Evolutionary conservation across 2,797 vertebrate species (phyloP).

Genomic region (Bryconaethiops microstoma): DNA sequence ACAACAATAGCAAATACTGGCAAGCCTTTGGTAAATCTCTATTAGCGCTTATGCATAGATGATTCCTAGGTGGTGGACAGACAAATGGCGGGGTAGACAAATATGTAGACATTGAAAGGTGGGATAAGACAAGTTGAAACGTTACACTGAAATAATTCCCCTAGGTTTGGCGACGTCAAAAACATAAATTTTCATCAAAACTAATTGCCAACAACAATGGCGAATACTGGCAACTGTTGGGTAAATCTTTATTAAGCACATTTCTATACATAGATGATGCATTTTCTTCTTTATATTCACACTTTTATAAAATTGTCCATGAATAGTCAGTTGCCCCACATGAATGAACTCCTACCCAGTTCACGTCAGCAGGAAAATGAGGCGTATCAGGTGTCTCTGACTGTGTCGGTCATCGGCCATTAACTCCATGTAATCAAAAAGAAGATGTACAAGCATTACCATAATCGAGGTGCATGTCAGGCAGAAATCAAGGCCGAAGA

Average conservation of each 20-base stretch:
- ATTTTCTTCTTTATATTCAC: background rate
- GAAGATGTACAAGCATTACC: conserved; percentile 43
- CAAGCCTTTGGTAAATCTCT: no score
- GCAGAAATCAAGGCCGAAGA: background rate
- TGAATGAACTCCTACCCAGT: background rate
- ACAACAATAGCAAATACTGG: no score
- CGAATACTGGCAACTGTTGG: background rate
- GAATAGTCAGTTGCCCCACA: background rate
- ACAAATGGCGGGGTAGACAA: no score
- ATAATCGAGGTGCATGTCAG: conserved; percentile 26
- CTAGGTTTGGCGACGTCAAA: no score
- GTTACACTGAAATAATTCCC: no score
- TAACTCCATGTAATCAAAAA: conserved; percentile 42
- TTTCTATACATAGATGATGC: background rate
- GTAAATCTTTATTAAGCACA: no score
- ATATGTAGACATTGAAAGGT: no score
- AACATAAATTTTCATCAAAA: no score
- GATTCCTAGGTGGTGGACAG: no score
- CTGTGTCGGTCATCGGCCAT: conserved; percentile 33
- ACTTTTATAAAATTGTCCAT: background rate
- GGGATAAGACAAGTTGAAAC: no score
- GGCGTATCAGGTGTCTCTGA: conserved; percentile 20
- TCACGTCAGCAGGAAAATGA: conserved; percentile 6
- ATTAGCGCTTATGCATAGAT: no score
- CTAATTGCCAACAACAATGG: no score